These are phyloP conservation scores for Heliconius ismenius DNA, from an alignment of 2,888 invertebrate species.

Conservation along the genomic window DNA sequence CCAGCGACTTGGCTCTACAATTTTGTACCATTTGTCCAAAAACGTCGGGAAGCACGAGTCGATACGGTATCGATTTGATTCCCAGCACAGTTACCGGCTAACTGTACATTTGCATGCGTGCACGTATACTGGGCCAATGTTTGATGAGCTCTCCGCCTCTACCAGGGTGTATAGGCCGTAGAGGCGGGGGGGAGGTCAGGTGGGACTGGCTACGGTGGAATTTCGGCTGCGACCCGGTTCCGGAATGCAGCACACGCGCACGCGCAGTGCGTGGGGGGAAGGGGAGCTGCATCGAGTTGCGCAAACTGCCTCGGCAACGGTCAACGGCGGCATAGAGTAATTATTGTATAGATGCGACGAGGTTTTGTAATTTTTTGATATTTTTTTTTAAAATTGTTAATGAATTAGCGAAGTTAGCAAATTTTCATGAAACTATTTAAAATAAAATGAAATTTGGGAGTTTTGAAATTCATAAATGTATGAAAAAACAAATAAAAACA, in stretches of 20 bases:
- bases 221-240: conserved; percentile 80
- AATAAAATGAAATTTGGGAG: background rate
- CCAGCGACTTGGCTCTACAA: conserved; percentile 35
- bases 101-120: conserved; percentile 82
- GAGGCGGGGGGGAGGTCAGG: conserved; percentile 57
- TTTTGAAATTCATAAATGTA: background rate
- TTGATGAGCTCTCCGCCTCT: conserved; percentile 48
- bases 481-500: background rate
- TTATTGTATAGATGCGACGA: conserved; percentile 31
- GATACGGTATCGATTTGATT: conserved; percentile 73
- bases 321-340: conserved; percentile 44
- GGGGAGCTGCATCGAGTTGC: conserved; percentile 77
- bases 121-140: conserved; percentile 59
- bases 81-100: conserved; percentile 70
- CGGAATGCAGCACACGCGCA: conserved; percentile 79
- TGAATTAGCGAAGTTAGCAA: background rate
- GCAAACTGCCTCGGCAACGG: conserved; percentile 67
- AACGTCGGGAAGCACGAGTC: conserved; percentile 47
- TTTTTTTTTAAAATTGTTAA: background rate
- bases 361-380: background rate
- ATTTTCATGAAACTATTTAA: background rate
- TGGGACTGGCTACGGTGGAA: conserved; percentile 56
- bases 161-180: conserved; percentile 49
- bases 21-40: conserved; percentile 42
- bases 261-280: conserved; percentile 61